phyloP scores from a whole-genome alignment of 2,888 invertebrate genomes.

The Torymus tubicola region DNA sequence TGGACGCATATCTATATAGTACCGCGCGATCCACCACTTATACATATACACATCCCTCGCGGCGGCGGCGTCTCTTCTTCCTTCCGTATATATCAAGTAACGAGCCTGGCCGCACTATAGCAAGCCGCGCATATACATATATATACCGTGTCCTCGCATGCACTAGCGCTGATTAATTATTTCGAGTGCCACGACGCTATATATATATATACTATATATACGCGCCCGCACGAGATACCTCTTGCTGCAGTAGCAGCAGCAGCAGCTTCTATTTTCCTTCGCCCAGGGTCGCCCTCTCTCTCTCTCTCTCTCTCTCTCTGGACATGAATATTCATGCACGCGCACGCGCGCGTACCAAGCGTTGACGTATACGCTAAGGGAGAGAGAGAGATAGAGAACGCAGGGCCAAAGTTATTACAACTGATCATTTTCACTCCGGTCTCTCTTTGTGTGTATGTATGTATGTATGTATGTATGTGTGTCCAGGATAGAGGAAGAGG shows the following conservation, averaged over 20 bases:
- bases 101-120: too few species aligned
- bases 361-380: neutral
- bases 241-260: neutral
- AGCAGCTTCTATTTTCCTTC: slow-evolving; percentile 35
- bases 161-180: slow-evolving; percentile 69
- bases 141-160: slow-evolving; percentile 62
- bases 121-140: too few species aligned
- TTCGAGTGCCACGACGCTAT: slow-evolving; percentile 65
- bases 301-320: neutral
- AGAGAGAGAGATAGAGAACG: neutral
- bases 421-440: slow-evolving; percentile 47
- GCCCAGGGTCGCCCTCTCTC: neutral
- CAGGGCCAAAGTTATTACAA: slow-evolving; percentile 36
- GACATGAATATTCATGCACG: slow-evolving; percentile 60
- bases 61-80: too few species aligned
- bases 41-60: too few species aligned
- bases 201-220: too few species aligned
- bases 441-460: neutral
- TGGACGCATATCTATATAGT: neutral
- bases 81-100: neutral
- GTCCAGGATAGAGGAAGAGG: neutral
- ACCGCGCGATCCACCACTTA: too few species aligned
- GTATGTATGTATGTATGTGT: too few species aligned
- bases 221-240: neutral
- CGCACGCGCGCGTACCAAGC: neutral